Evolutionary conservation across 2,888 invertebrate genomes (phyloP), one percentile per base, ranked within the genome.

Genomic region (Achlya flavicornis): DNA sequence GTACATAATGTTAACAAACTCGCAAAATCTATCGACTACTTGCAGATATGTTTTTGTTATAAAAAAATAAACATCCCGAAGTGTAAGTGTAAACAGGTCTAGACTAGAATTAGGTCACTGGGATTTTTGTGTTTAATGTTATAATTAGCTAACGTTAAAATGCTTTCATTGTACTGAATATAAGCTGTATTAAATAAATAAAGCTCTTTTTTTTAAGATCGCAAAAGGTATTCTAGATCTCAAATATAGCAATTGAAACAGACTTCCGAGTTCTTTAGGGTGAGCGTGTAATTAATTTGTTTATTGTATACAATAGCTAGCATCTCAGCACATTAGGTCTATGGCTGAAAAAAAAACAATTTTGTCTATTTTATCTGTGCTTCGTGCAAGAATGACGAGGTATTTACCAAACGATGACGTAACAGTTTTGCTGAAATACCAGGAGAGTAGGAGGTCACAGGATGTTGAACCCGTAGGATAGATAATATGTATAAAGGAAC

Each of bases 31-130:
- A 19, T 53, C 19, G 53, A n/a, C 19, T 53, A 10, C 19, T 19
- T 19, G 19, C 43, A 62, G 65, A 67, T 58, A 65, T 53, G 16
- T 53, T 58, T 35, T 63, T 58, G 48, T 59, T 57, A 68, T 69
- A 70, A 63, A 68, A 70, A 79, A 80, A 83, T 78, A 83, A 79
- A 83, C 74, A 75, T 43, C 69, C 62, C 58, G 63, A 66, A 63
- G 65, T 70, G 75, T 77, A 77, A 41, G 41, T 73, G 71, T 84
- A 81, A 81, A 83, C 84, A 67, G 68, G 75, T 78, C 74, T 78
- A 68, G 66, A 19, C 63, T 43, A 43, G 64, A 80, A 76, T 70
- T 79, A 72, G 87, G 86, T 79, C 80, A 81, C 70, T 72, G 68
- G 75, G 74, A 64, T 68, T 71, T 71, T 63, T 80, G 81, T 82